phyloP scores from a whole-genome alignment of 2,888 invertebrate genomes.

The Agrotis clavis region DNA sequence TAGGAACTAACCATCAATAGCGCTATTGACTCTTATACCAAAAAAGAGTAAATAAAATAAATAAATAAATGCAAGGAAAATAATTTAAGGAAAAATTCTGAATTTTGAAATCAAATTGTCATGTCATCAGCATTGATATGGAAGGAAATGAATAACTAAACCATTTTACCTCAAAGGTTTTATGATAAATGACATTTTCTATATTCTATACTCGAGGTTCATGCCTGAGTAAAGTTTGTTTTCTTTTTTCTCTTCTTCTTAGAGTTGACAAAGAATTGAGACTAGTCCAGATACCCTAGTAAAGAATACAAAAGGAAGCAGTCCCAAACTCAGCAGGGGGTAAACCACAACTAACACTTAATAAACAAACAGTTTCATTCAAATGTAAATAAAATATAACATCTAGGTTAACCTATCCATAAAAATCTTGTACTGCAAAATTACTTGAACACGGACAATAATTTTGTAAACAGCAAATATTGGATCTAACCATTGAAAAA shows the following conservation, averaged over 20 bases:
- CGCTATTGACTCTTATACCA: neutral
- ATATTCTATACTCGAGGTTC: neutral
- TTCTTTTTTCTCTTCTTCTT: too few relatives aligned
- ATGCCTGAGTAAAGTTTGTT: too few relatives aligned
- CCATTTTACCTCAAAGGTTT: neutral
- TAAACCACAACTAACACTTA: neutral
- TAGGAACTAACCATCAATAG: neutral
- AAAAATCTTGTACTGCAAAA: too few relatives aligned
- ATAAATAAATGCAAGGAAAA: conserved; percentile 14
- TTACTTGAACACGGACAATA: neutral
- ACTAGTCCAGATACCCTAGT: too few relatives aligned
- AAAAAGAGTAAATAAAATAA: neutral
- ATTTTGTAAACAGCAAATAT: neutral
- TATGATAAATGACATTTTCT: neutral
- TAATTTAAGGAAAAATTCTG: neutral
- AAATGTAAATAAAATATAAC: too few relatives aligned
- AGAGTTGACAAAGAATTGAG: too few relatives aligned
- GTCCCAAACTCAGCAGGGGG: neutral
- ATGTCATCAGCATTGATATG: too few relatives aligned
- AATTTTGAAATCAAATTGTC: neutral
- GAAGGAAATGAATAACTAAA: neutral
- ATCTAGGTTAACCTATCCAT: too few relatives aligned
- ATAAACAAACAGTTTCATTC: too few relatives aligned
- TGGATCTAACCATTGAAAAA: neutral
- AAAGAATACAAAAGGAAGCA: neutral